Conservation (phyloP, 2,113 vertebrate genomes). For the Myrmecophaga tridactyla region DNA sequence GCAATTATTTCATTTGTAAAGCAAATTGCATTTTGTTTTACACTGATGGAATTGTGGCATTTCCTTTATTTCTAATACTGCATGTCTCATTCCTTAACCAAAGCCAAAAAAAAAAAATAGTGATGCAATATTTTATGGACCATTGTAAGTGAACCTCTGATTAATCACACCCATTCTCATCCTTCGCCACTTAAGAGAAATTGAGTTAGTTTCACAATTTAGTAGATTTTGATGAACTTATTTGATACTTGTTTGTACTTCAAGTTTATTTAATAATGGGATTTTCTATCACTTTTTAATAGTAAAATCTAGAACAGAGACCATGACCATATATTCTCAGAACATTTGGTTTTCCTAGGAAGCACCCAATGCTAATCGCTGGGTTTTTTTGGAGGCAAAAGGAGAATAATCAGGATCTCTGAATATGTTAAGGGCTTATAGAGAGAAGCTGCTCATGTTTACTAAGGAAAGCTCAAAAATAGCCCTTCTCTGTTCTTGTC, state of each 20-base stretch:
- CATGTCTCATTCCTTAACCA: background rate
- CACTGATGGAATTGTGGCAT: background rate
- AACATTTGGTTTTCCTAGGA: background rate
- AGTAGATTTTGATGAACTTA: background rate
- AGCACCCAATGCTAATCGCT: background rate
- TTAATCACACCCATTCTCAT: background rate
- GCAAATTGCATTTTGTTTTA: constrained; percentile 31
- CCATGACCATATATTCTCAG: background rate
- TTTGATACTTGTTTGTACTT: background rate
- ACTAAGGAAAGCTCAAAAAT: background rate
- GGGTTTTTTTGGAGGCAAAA: background rate
- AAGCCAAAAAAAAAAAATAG: background rate
- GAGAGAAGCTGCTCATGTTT: background rate
- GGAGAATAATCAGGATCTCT: background rate
- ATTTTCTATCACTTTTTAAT: background rate
- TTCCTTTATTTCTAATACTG: constrained; percentile 36
- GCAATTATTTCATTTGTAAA: too few relatives aligned
- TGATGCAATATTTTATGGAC: background rate
- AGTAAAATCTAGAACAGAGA: background rate
- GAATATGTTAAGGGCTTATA: background rate
- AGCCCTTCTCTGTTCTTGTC: background rate
- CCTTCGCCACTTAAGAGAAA: background rate
- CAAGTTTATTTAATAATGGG: background rate
- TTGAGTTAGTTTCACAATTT: background rate
- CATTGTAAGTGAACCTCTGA: constrained; percentile 1